Base-by-base conservation (phyloP, 2,113 vertebrate genomes). In the Physeter macrocephalus region DNA sequence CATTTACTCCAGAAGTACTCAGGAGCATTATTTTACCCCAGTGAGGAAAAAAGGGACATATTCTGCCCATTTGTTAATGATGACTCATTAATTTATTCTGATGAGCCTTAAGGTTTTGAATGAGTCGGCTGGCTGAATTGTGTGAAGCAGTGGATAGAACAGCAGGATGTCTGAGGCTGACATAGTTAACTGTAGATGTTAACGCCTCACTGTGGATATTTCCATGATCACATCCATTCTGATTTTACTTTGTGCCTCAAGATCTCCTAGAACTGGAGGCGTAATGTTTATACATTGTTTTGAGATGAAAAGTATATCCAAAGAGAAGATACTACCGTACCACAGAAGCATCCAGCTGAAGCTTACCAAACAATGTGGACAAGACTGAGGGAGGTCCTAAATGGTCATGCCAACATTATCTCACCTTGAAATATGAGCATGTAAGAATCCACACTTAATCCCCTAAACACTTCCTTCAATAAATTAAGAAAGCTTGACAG, bases 31-130 rank as follows among this genome's bases (percentile, higher is more conserved):
- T 80, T 66, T 90, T 87, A 78, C 15, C 69, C 41, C 52, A 67
- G 6, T 62, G 64, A 90, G 41, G 15, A 96, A 72, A 87, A 87
- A 77, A 93, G 29, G 6, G 2, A 39, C 34, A 72, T 39, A 66
- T 11, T 78, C 29, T 92, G 61, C 12, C 61, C 2, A 8, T 52
- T 91, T 62, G 41, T 83, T 97, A 92, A 23, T 61, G 57, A 93
- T 93, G 95, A 97, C 57, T 95, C 87, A 64, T 78, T 97, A 95
- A 92, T 97, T 97, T 95, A 97, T 95, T 95, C 90, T 92, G 74
- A 94, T 95, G 74, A 82, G 75, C 29, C 72, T 90, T 69, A 72
- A 96, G 88, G 83, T 67, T 97, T 84, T 75, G 43, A 93, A 82
- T 92, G 90, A 98, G 69, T 98, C 97, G 96, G 15, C 59, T 71